Evolutionary conservation across 64 coral and sea anemone species (phyloP), one percentile per base, ranked within the genome.

Genomic region (Anthopleura sola): DNA sequence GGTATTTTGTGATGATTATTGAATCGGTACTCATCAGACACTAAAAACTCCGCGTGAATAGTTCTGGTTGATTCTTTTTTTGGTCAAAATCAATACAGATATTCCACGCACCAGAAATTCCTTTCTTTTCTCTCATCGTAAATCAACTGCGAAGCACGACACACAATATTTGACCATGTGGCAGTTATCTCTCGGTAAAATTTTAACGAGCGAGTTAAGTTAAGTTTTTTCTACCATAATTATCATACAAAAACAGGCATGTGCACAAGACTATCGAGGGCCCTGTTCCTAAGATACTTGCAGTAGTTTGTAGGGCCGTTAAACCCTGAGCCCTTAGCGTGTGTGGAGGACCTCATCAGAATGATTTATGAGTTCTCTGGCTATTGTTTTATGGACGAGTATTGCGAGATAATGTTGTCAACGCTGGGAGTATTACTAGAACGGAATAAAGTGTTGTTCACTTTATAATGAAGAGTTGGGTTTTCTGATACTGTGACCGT

Each of bases 341-440:
- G 76, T 79, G 39, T 48, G 37, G 76, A 44, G 76, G 44, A 17
- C 76, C 44, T 79, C 76, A 79, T 79, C 76, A 48, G 6, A 7
- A 79, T 79, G 76, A 79, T 79, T 79, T 79, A 79, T 79, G 76
- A 44, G 76, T 79, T 44, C 39, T 79, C 76, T 44, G 31, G 36
- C 76, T 79, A 44, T 79, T 79, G 76, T 79, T 46, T 79, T 23
- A 79, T 79, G 18, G 44, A 79, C 76, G n/a, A 38, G 76, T 79
- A 79, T 48, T 19, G 17, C 21, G 37, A 79, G 76, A 79, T 79
- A 79, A 79, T 79, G 76, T 79, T 79, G 76, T 79, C 76, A 79
- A 79, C 76, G 39, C 44, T 48, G 38, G 36, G 76, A 79, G 76
- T 79, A 79, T 26, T 44, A 44, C 76, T 24, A 79, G 76, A 37